phyloP scores from a whole-genome alignment of 2,797 vertebrate species.

The Pangasius sanitwongsei region DNA sequence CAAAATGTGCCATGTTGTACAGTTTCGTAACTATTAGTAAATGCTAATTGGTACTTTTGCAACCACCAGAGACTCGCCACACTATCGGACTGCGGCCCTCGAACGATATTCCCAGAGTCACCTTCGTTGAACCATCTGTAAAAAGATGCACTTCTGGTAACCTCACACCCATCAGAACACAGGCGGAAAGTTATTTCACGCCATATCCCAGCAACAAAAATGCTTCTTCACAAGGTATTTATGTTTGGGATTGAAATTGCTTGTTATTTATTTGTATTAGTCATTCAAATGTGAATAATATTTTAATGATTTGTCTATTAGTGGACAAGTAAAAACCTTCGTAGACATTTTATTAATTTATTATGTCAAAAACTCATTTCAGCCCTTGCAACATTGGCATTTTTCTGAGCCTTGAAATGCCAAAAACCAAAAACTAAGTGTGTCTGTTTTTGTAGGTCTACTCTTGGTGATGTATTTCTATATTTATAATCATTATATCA shows the following conservation, averaged over 20 bases:
- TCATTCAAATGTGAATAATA: neutral
- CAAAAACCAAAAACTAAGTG: neutral
- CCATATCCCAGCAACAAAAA: slow-evolving; percentile 68
- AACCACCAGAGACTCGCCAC: neutral
- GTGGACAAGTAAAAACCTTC: neutral
- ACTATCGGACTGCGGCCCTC: too few species aligned
- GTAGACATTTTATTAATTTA: neutral
- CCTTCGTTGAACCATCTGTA: slow-evolving; percentile 62
- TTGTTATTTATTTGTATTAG: neutral
- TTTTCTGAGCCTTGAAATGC: neutral
- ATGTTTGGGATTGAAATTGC: neutral
- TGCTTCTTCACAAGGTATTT: slow-evolving; percentile 1
- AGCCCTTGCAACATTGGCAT: neutral
- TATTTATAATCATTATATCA: neutral
- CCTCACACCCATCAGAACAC: slow-evolving; percentile 51
- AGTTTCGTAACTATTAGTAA: neutral
- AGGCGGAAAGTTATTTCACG: slow-evolving; percentile 64
- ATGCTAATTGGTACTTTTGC: neutral
- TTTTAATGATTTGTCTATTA: neutral
- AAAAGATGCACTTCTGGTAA: slow-evolving; percentile 61
- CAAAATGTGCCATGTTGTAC: neutral
- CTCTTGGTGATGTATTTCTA: neutral
- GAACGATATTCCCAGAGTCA: slow-evolving; percentile 65
- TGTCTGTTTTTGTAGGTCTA: neutral
- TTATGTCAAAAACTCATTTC: neutral